These are phyloP conservation scores for Epizoanthus rinbou DNA, from an alignment of 92 coral and sea anemone species.

Conservation along the genomic window DNA sequence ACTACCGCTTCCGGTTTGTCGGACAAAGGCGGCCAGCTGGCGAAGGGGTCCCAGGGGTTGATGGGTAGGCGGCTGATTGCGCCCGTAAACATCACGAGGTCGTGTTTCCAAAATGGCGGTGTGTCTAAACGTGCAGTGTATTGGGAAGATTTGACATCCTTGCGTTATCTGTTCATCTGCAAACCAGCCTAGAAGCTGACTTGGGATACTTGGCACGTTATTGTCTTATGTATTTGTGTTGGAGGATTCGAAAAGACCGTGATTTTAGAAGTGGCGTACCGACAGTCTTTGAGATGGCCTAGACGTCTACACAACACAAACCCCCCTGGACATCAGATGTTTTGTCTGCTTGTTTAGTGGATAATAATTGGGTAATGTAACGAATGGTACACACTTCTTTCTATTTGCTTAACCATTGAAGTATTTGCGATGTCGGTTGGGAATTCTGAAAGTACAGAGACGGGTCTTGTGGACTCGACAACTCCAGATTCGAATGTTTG, in stretches of 20 bases:
- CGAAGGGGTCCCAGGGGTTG: constrained; percentile 36
- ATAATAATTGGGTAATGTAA: background rate
- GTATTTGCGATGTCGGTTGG: constrained; percentile 5
- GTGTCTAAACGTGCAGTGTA: constrained; percentile 34
- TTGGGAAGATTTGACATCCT: background rate
- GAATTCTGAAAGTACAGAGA: constrained; percentile 13
- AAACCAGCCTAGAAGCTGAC: too few relatives aligned
- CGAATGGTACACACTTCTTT: background rate
- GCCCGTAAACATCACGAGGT: constrained; percentile 65
- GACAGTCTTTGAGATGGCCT: background rate
- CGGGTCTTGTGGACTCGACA: constrained; percentile 23
- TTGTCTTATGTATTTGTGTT: background rate
- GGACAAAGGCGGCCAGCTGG: background rate
- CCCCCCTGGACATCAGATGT: constrained; percentile 36
- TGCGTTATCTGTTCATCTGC: background rate
- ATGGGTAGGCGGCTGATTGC: constrained; percentile 55
- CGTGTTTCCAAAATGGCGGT: constrained; percentile 68
- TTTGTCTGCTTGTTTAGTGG: constrained; percentile 12
- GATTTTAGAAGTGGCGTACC: constrained; percentile 23
- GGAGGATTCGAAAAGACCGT: constrained; percentile 1
- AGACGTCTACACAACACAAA: constrained; percentile 4
- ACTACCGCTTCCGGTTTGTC: too few relatives aligned
- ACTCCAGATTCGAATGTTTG: constrained; percentile 29
- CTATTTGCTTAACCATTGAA: background rate
- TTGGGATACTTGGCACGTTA: background rate